Evolutionary conservation across 2,797 vertebrate genomes (phyloP).

Genomic region (Megaceryle alcyon): DNA sequence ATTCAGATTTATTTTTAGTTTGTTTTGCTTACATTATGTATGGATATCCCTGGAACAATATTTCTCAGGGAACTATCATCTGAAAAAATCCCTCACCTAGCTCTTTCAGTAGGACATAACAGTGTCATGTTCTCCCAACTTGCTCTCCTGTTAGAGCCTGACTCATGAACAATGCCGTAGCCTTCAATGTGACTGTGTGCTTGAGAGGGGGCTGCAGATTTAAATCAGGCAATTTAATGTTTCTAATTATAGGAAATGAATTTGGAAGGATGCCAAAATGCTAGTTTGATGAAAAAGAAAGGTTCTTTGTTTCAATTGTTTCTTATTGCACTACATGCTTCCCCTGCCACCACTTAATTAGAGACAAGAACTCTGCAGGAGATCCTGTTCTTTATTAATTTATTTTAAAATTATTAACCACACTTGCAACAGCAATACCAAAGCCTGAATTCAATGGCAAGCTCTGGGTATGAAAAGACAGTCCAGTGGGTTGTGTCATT

Average conservation of each 20-base stretch:
- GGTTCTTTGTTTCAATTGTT: conserved; percentile 62
- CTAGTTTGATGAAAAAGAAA: conserved; percentile 53
- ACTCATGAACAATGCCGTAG: not conserved
- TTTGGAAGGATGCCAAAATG: conserved; percentile 57
- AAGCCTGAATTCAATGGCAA: not conserved
- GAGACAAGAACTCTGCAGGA: conserved; percentile 6
- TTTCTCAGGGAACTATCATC: not conserved
- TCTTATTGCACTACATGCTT: conserved; percentile 35
- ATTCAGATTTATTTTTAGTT: not conserved
- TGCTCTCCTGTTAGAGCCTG: not conserved
- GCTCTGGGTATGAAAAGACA: not conserved
- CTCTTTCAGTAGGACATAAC: not conserved
- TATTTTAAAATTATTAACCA: conserved; percentile 34
- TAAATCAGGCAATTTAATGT: not conserved
- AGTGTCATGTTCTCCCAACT: not conserved
- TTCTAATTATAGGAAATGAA: conserved; percentile 28
- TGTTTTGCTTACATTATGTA: not conserved
- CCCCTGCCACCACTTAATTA: conserved; percentile 54
- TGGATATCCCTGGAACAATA: not conserved
- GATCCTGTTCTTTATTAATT: conserved; percentile 53
- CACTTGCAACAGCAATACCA: not conserved
- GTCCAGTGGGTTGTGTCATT: not conserved
- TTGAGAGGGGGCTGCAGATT: not conserved
- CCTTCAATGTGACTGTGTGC: not conserved
- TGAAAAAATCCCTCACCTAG: not conserved